phyloP scores from a whole-genome alignment of 2,888 invertebrate species.

The Geotrupes spiniger region DNA sequence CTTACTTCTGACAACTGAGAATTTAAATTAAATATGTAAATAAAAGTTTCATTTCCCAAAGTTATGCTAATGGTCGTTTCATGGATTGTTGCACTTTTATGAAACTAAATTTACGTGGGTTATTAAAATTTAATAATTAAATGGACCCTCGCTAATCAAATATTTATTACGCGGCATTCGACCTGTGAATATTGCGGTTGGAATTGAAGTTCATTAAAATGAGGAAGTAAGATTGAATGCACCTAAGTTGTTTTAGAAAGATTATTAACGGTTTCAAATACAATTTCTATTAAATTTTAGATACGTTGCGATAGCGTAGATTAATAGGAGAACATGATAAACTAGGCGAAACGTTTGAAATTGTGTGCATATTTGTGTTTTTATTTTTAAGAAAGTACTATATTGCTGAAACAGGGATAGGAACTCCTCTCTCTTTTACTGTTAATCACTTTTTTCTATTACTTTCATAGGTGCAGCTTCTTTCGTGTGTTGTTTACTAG shows the following conservation, averaged over 20 bases:
- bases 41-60: too few relatives aligned
- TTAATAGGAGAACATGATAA: too few relatives aligned
- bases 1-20: too few relatives aligned
- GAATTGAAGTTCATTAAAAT: background rate
- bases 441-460: slow-evolving; percentile 11
- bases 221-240: slow-evolving; percentile 2
- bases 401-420: slow-evolving; percentile 3
- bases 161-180: too few relatives aligned
- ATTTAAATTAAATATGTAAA: too few relatives aligned
- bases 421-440: slow-evolving; percentile 19
- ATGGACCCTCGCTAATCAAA: too few relatives aligned
- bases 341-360: slow-evolving; percentile 4
- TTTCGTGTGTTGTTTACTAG: background rate
- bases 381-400: slow-evolving; percentile 12
- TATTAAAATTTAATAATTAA: too few relatives aligned
- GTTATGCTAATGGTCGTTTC: too few relatives aligned
- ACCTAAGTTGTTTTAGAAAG: background rate
- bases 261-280: background rate
- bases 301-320: background rate
- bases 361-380: slow-evolving; percentile 8
- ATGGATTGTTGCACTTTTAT: too few relatives aligned
- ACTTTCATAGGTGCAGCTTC: slow-evolving; percentile 13
- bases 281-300: background rate
- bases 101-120: too few relatives aligned
- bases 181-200: too few relatives aligned